A percentile compares a stretch with the other conserved stretches of the same genome.
Conservation (phyloP, 2,113 vertebrate genomes). For the Potamarius usumacintae region DNA sequence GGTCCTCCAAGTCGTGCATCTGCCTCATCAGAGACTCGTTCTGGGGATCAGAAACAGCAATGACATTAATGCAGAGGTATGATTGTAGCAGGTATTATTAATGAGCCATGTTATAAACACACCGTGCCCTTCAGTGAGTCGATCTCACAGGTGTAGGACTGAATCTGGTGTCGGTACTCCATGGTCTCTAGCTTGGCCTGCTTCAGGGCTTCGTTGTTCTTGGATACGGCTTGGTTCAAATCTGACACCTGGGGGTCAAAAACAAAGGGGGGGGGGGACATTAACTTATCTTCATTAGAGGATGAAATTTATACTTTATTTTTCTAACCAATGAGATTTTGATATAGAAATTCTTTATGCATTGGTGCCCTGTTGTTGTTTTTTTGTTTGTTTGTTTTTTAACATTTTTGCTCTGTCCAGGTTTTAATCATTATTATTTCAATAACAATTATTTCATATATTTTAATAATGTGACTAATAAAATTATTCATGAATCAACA, state of each 20-base stretch:
- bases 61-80: too few species aligned
- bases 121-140: constrained; percentile 89
- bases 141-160: constrained; percentile 87
- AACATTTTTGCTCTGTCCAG: neutral
- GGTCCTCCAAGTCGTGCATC: constrained; percentile 87
- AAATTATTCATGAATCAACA: neutral
- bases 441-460: neutral
- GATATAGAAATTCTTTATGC: neutral
- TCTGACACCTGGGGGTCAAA: constrained; percentile 75
- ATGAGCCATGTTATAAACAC: constrained; percentile 53
- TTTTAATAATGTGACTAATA: neutral
- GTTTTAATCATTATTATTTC: neutral
- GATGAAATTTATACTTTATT: neutral
- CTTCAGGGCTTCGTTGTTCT: constrained; percentile 81
- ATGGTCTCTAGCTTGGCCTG: constrained; percentile 86
- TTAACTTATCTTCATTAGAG: neutral
- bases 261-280: neutral
- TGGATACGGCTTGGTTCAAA: constrained; percentile 84
- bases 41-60: constrained; percentile 60
- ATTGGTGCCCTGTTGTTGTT: neutral
- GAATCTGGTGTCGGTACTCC: constrained; percentile 89
- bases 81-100: neutral
- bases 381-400: neutral
- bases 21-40: constrained; percentile 88
- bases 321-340: neutral